Evolutionary conservation across 2,797 vertebrate genomes (phyloP).

Genomic region (Dryobates pubescens): DNA sequence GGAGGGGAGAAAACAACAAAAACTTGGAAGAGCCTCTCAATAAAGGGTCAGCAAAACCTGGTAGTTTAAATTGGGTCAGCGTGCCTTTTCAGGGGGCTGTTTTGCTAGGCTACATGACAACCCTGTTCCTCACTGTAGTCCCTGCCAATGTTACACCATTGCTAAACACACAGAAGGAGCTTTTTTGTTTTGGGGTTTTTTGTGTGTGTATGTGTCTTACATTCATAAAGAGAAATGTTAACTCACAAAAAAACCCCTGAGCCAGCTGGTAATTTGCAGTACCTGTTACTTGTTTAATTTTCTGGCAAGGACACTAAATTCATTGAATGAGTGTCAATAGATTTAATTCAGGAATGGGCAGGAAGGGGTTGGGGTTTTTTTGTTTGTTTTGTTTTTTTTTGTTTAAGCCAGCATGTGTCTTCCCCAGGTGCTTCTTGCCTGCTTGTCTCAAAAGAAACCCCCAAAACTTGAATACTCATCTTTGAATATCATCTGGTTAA

Average conservation of each 20-base stretch:
- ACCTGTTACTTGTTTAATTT: slow-evolving; percentile 3
- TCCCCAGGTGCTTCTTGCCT: background rate
- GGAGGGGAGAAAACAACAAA: slow-evolving; percentile 47
- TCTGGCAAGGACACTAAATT: slow-evolving; percentile 17
- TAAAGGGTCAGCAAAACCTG: slow-evolving; percentile 51
- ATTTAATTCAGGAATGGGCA: background rate
- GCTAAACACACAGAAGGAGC: background rate
- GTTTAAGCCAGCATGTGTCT: background rate
- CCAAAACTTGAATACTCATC: background rate
- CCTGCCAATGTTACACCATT: background rate
- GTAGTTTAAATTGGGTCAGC: slow-evolving; percentile 62
- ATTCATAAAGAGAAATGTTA: slow-evolving; percentile 27
- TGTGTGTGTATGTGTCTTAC: background rate
- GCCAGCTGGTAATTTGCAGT: background rate
- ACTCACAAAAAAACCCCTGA: background rate
- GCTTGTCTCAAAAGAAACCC: background rate
- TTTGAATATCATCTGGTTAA: background rate
- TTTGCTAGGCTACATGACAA: slow-evolving; percentile 47
- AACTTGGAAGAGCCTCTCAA: slow-evolving; percentile 45
- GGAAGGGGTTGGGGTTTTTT: background rate
- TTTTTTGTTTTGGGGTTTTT: too few relatives aligned
- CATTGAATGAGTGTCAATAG: background rate
- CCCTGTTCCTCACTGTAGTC: background rate
- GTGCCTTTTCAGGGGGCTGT: slow-evolving; percentile 15
- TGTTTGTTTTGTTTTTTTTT: background rate